Evolutionary conservation across 2,113 vertebrate genomes (phyloP).

Genomic region (Nettapus auritus): DNA sequence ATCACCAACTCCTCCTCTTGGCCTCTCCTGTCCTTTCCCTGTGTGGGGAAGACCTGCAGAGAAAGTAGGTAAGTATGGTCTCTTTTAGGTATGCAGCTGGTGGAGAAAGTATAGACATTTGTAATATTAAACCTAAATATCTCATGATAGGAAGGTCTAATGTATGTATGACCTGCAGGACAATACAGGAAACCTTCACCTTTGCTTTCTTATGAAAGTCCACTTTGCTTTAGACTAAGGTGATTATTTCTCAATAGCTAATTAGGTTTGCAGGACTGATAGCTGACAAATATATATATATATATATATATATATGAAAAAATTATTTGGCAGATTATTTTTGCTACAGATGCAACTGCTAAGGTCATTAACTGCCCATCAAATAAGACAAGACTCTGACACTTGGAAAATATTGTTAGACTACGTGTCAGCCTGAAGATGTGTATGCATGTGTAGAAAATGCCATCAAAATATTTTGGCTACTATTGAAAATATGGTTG

Average conservation of each 20-base stretch:
- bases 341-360: neutral
- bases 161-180: neutral
- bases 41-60: neutral
- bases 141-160: neutral
- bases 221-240: neutral
- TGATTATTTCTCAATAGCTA: neutral
- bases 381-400: neutral
- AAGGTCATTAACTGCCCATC: neutral
- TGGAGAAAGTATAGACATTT: neutral
- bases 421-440: neutral
- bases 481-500: neutral
- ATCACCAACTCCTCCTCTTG: neutral
- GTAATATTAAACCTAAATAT: neutral
- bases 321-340: neutral
- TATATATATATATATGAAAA: no score
- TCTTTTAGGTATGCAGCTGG: neutral
- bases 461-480: neutral
- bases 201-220: neutral
- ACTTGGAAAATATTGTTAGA: neutral
- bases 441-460: neutral
- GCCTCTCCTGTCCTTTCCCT: neutral
- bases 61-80: neutral
- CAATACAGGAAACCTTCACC: neutral
- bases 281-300: no score
- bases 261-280: neutral